A percentile compares a stretch with the other conserved stretches of the same genome.
These are phyloP conservation scores for Paralichthys olivaceus DNA, from an alignment of 2,113 vertebrate genomes.

Conservation along the genomic window DNA sequence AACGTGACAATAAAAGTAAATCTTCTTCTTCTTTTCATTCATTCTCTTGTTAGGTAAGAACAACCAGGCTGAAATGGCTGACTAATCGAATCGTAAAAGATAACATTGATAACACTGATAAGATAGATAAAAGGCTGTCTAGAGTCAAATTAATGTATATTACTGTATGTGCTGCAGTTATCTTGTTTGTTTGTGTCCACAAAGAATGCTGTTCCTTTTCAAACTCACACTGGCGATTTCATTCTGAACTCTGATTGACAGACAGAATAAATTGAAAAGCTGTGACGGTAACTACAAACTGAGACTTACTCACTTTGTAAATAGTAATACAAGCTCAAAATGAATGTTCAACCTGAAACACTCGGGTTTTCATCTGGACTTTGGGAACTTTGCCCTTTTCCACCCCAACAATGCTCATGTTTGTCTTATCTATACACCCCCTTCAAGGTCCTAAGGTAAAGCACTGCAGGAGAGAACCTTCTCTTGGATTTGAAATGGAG, in stretches of 20 bases:
- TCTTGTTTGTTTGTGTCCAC: too few species aligned
- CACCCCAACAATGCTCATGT: neutral
- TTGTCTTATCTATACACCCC: slow-evolving; percentile 18
- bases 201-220: too few species aligned
- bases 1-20: too few species aligned
- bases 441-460: slow-evolving; percentile 16
- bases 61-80: slow-evolving; percentile 20
- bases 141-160: neutral
- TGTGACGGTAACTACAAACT: too few species aligned
- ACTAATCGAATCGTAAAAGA: slow-evolving; percentile 52
- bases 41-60: neutral
- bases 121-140: neutral
- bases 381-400: slow-evolving; percentile 59
- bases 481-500: neutral
- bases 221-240: neutral
- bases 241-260: too few species aligned
- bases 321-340: neutral
- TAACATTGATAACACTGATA: slow-evolving; percentile 26
- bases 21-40: neutral
- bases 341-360: neutral
- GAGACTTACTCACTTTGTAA: neutral
- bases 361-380: neutral
- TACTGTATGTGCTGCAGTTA: neutral
- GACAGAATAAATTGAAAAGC: too few species aligned
- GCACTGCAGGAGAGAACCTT: neutral